Conservation (phyloP, 2,797 vertebrate genomes). For the Forpus xanthops region DNA sequence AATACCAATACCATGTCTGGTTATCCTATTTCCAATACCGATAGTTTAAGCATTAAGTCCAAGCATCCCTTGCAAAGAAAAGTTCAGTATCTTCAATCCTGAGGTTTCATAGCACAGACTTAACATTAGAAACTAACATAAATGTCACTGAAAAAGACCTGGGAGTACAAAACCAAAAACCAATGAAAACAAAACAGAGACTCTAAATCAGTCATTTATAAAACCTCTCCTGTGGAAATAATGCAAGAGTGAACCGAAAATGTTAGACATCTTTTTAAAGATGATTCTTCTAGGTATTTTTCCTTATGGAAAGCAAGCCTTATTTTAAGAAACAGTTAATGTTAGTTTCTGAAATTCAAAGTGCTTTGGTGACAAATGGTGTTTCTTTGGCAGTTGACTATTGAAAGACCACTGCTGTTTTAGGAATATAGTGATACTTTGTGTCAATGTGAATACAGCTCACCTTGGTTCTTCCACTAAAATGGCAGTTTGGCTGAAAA, state of each 20-base stretch:
- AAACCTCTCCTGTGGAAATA: neutral
- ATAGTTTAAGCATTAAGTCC: neutral
- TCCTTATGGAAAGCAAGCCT: neutral
- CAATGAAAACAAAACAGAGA: neutral
- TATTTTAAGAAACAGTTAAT: neutral
- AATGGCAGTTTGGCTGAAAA: neutral
- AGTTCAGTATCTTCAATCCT: neutral
- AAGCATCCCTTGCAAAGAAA: neutral
- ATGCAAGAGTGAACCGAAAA: neutral
- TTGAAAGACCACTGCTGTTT: neutral
- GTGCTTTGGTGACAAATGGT: neutral
- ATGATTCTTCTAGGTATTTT: neutral
- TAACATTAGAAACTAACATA: neutral
- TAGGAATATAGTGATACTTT: slow-evolving; percentile 9
- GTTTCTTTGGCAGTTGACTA: slow-evolving; percentile 1
- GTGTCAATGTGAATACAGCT: neutral
- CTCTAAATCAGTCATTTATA: neutral
- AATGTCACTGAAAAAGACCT: neutral
- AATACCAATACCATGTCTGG: accelerated
- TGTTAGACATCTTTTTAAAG: neutral
- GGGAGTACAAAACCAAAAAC: neutral
- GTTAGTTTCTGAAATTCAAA: neutral
- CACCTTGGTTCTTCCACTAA: neutral
- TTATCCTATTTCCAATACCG: accelerated
- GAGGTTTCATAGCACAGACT: neutral